Conservation (phyloP, 1,140 invertebrate genomes). For the Drosophila nigromelanica region DNA sequence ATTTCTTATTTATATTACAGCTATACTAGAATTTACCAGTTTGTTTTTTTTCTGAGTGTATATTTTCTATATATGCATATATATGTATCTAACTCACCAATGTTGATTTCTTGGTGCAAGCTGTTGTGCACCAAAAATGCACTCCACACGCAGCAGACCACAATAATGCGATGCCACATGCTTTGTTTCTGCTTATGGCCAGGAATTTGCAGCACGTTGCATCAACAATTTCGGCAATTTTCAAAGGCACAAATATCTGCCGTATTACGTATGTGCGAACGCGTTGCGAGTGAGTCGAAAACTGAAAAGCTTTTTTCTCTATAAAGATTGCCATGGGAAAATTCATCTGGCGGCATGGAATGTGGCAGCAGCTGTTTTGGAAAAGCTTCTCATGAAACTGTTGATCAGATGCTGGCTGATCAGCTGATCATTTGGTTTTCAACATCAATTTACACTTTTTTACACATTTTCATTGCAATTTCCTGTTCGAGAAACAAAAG, state of each 20-base stretch:
- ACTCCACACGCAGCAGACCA: conserved; percentile 62
- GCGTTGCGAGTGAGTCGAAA: not conserved
- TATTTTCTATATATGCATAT: not conserved
- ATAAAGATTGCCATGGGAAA: conserved; percentile 12
- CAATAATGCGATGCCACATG: conserved; percentile 59
- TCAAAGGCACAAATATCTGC: conserved; percentile 17
- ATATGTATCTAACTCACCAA: conserved; percentile 51
- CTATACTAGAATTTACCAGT: too few relatives aligned
- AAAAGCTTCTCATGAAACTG: not conserved
- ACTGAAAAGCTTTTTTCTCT: conserved; percentile 34
- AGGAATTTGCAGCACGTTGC: conserved; percentile 17
- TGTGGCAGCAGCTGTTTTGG: conserved; percentile 9
- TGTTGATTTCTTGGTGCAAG: conserved; percentile 69
- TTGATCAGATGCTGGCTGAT: too few relatives aligned
- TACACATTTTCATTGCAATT: too few relatives aligned
- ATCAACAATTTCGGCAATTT: conserved; percentile 15
- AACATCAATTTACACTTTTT: too few relatives aligned
- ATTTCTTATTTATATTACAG: too few relatives aligned
- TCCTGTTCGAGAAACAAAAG: too few relatives aligned
- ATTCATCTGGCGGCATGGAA: not conserved
- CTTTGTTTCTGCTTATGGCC: conserved; percentile 1
- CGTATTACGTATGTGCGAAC: conserved; percentile 17
- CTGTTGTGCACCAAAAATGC: conserved; percentile 57
- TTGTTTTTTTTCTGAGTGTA: too few relatives aligned
- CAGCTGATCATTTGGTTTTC: not conserved